A percentile compares a stretch with the other conserved stretches of the same genome.
These are phyloP conservation scores for Leptoclinus maculatus DNA, from an alignment of 2,797 vertebrate species.

Conservation along the genomic window DNA sequence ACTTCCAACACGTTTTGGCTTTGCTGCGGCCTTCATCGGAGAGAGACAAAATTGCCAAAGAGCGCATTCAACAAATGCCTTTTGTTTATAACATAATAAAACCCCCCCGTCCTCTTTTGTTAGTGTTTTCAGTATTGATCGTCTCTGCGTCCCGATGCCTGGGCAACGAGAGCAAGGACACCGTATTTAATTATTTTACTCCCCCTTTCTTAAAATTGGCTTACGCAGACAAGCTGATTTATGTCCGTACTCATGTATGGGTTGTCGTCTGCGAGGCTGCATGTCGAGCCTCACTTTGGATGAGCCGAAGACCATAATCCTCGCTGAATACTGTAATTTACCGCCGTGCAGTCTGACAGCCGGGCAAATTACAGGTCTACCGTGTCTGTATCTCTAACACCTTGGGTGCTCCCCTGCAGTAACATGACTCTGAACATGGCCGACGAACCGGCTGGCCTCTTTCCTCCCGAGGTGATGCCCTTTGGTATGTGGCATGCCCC, in stretches of 20 bases:
- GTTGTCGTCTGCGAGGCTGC: slow-evolving; percentile 68
- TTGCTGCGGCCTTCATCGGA: slow-evolving; percentile 23
- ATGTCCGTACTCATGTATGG: slow-evolving; percentile 65
- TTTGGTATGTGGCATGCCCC: slow-evolving; percentile 70
- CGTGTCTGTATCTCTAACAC: slow-evolving; percentile 73
- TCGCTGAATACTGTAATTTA: slow-evolving; percentile 82
- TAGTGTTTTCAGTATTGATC: slow-evolving; percentile 20
- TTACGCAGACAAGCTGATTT: slow-evolving; percentile 66
- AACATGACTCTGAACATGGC: slow-evolving; percentile 55
- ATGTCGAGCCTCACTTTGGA: slow-evolving; percentile 69
- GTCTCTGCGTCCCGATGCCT: slow-evolving; percentile 5
- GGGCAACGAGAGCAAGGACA: slow-evolving; percentile 30
- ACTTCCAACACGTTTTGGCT: slow-evolving; percentile 25
- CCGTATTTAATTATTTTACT: slow-evolving; percentile 49
- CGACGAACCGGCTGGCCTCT: slow-evolving; percentile 43
- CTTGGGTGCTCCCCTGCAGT: slow-evolving; percentile 63
- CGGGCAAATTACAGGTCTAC: slow-evolving; percentile 80
- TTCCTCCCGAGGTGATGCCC: slow-evolving; percentile 66
- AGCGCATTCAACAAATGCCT: slow-evolving; percentile 32
- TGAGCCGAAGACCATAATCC: slow-evolving; percentile 76
- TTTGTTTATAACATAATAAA: slow-evolving; percentile 23
- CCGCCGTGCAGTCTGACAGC: slow-evolving; percentile 76
- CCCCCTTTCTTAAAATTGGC: slow-evolving; percentile 43
- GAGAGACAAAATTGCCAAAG: slow-evolving; percentile 27
- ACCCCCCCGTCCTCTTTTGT: slow-evolving; percentile 15